Conservation (phyloP, 2,888 invertebrate genomes). For the Callyntrura guangdongensis region DNA sequence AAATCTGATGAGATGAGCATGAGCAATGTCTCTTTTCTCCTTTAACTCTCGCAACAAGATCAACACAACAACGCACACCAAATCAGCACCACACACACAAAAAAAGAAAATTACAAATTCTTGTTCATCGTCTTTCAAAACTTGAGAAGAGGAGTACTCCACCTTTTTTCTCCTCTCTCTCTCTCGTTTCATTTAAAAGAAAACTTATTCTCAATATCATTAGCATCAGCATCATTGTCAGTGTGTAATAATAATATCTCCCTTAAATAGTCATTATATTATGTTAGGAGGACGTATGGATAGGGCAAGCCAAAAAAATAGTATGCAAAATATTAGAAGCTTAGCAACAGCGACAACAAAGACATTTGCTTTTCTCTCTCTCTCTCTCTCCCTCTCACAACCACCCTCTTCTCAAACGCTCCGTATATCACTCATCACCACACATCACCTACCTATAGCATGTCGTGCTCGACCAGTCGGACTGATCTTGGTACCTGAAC, state of each 20-base stretch:
- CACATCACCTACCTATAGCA: too few relatives aligned
- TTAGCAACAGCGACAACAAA: constrained; percentile 16
- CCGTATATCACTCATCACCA: constrained; percentile 45
- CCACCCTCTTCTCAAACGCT: too few relatives aligned
- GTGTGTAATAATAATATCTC: constrained; percentile 69
- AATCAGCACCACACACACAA: constrained; percentile 31
- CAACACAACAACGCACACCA: not conserved
- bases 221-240: not conserved
- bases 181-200: constrained; percentile 28
- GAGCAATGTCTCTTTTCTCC: constrained; percentile 48
- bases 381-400: too few relatives aligned
- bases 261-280: constrained; percentile 78
- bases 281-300: constrained; percentile 62
- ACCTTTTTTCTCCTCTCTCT: constrained; percentile 52
- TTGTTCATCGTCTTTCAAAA: constrained; percentile 45
- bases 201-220: constrained; percentile 68
- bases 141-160: constrained; percentile 60
- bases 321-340: constrained; percentile 36
- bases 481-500: too few relatives aligned
- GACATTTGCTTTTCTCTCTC: constrained; percentile 31
- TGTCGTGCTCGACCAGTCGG: too few relatives aligned
- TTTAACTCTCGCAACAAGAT: too few relatives aligned
- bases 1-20: too few relatives aligned
- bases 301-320: constrained; percentile 41
- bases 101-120: constrained; percentile 64